Base-by-base conservation (phyloP, 2,113 vertebrate species). In the Athene cunicularia region DNA sequence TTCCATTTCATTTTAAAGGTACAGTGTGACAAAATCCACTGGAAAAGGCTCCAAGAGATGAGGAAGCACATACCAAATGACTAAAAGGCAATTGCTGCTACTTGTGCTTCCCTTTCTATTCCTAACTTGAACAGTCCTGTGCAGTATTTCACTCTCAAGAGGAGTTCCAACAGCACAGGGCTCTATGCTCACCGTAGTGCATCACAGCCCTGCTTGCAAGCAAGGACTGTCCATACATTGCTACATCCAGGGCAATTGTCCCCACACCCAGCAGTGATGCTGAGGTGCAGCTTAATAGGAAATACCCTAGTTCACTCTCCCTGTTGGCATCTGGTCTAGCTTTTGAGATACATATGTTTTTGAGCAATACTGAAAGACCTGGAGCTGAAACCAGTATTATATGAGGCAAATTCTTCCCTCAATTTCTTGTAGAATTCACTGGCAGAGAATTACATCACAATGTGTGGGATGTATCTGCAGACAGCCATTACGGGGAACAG, bases 201-300 rank as follows among this genome's bases (percentile, higher is more conserved):
- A 22, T 30, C 33, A 55, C 27, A 14, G 3, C 11, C 0, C 3
- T 35, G 39, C 17, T 60, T 52, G 27, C 30, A 73, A 50, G 33
- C 53, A 37, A 70, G 32, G 33, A 17, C 16, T 18, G 27, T 28
- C 58, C 49, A 14, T 1, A 23, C 14, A 28, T 17, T 19, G 11
- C 39, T 62, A 23, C 0, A 0, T 41, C 33, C 59, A 52, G 41
- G 45, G 26, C 89, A 55, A 18, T 4, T 16, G 6, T 63, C 17
- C 60, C 16, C 33, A 32, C 27, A 27, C 23, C 37, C 62, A 32
- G 53, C 79, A 68, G 43, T 6, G 27, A 64, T 43, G 50, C 50
- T 58, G 67, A 76, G 28, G 28, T 67, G 37, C 26, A 68, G 11
- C 7, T 3, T 4, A 30, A 35, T 28, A 70, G 59, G 33, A 50